A percentile compares a stretch with the other conserved stretches of the same genome.
These are phyloP conservation scores for Rachycentron canadum DNA, from an alignment of 2,797 vertebrate genomes.

Conservation along the genomic window DNA sequence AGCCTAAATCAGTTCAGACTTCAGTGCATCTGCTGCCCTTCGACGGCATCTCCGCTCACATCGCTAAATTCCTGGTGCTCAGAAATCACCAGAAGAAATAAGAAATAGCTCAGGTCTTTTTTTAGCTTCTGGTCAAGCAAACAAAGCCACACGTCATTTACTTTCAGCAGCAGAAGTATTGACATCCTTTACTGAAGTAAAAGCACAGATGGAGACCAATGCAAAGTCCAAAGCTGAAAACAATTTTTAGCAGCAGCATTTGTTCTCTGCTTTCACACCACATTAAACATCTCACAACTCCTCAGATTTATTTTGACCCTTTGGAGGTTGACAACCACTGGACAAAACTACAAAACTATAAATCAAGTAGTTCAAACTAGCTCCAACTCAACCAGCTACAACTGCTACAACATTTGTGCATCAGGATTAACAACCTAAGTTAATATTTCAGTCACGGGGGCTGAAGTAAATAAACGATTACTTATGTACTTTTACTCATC, in stretches of 20 bases:
- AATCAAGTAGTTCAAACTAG: background rate
- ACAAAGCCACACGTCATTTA: background rate
- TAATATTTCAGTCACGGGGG: no score
- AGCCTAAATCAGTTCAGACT: background rate
- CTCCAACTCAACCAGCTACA: background rate
- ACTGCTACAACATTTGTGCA: background rate
- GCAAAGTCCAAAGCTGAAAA: background rate
- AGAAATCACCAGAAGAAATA: background rate
- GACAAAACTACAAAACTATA: background rate
- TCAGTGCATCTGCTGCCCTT: slow-evolving; percentile 22
- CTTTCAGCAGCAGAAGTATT: background rate
- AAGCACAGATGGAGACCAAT: no score
- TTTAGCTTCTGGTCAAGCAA: background rate
- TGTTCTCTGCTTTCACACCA: background rate
- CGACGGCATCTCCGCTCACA: slow-evolving; percentile 6
- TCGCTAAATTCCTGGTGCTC: slow-evolving; percentile 1
- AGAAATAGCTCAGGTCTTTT: background rate
- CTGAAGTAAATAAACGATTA: no score
- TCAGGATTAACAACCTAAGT: background rate
- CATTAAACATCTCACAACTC: background rate
- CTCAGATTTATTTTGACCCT: background rate
- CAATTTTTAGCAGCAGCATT: background rate
- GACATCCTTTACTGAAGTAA: background rate
- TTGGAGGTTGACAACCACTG: background rate
- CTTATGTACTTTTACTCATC: no score